A percentile compares a stretch with the other conserved stretches of the same genome.
Evolutionary conservation across 2,888 invertebrate genomes (phyloP).

Genomic region (Spatulosminthurus flaviceps): DNA sequence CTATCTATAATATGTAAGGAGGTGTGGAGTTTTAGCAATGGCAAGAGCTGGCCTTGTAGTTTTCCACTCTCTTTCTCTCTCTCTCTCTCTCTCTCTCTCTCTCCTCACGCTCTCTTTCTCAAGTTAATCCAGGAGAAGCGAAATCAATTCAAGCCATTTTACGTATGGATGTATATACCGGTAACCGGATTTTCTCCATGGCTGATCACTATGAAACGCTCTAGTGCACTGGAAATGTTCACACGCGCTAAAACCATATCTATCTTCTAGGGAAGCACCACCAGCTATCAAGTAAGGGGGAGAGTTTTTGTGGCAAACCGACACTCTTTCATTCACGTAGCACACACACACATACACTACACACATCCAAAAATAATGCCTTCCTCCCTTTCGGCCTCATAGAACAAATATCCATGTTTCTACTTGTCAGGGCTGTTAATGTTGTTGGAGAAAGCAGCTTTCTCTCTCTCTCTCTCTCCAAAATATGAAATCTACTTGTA

Average conservation of each 20-base stretch:
- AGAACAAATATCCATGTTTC: no score
- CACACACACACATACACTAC: constrained; percentile 15
- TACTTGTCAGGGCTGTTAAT: no score
- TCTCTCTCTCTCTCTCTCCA: no score
- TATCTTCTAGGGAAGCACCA: not conserved
- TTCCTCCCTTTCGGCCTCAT: no score
- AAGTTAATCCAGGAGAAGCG: constrained; percentile 35
- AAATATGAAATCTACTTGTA: no score
- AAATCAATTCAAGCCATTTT: constrained; percentile 49
- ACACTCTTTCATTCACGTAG: not conserved
- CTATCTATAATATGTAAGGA: not conserved
- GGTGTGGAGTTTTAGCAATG: not conserved
- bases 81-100: no score
- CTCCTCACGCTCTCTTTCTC: not conserved
- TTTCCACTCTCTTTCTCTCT: constrained; percentile 8
- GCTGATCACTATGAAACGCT: constrained; percentile 42
- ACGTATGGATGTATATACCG: constrained; percentile 38
- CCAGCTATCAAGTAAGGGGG: no score
- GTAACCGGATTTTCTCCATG: constrained; percentile 46
- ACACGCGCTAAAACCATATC: constrained; percentile 12
- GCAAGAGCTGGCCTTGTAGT: not conserved
- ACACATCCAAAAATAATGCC: no score
- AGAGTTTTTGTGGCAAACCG: constrained; percentile 21
- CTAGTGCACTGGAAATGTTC: constrained; percentile 36
- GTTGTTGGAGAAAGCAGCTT: no score